Base-by-base conservation (phyloP, 2,888 invertebrate species). In the Callinectes sapidus region DNA sequence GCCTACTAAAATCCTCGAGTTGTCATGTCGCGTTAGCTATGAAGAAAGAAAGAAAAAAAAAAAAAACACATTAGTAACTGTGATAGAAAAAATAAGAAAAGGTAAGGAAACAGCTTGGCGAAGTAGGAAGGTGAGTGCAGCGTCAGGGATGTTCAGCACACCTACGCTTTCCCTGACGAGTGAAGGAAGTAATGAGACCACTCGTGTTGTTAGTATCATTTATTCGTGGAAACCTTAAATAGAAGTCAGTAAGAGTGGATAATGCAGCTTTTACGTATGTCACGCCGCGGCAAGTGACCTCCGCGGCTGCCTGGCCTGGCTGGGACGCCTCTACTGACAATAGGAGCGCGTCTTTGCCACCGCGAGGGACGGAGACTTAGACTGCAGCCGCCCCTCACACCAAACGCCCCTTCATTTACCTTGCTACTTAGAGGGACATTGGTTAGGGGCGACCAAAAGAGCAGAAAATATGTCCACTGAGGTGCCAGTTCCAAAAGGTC, bases 141-240 rank as follows among this genome's bases (percentile, higher is more conserved):
- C 8, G 48, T 5, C 48, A 48, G 48, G 10, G 48, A 10, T 48
- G 48, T 48, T 8, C 48, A 48, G 48, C 48, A 48, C 6, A 42
- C 48, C 48, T 48, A 88, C 48, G 48, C 48, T 61, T 23, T 23
- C 18, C 61, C 61, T 18, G 61, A 61, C n/a, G 61, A 23, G 61
- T 16, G 81, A 35, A 81, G 35, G 81, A 81, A 81, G 81, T 13
- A 32, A 81, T 48, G n/a, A 87, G n/a, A 71, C 71, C 13, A n/a
- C 28, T 18, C 14, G 54, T 71, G 66, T 71, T 81, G 91, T 91
- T 91, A 91, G 91, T 91, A 91, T 89, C 77, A 48, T 91, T 91
- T 91, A 91, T 88, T 91, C 89, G 77, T 91, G 89, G 81, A 91
- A 91, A 91, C 89, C 61, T 89, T 89, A 89, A 88, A 42, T 32